These are phyloP conservation scores for Psilanteris sp. DNA, from an alignment of 1,140 invertebrate species.

Conservation along the genomic window DNA sequence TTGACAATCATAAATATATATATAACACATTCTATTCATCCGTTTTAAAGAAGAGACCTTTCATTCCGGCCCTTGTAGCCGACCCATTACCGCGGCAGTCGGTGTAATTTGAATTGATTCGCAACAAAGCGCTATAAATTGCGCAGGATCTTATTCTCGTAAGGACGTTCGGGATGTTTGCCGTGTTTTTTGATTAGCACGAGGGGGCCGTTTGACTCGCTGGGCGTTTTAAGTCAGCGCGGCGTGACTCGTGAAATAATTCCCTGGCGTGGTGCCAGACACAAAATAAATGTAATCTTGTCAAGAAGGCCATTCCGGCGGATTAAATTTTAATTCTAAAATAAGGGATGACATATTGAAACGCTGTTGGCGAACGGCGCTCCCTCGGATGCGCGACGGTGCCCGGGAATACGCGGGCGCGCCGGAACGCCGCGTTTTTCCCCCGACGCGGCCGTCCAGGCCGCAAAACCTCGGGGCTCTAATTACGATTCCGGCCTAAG, in stretches of 20 bases:
- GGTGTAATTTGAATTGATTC: too few relatives aligned
- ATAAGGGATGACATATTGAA: slow-evolving; percentile 78
- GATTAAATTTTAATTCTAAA: slow-evolving; percentile 80
- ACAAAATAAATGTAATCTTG: slow-evolving; percentile 74
- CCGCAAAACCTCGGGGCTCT: slow-evolving; percentile 72
- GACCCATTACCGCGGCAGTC: too few relatives aligned
- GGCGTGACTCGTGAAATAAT: slow-evolving; percentile 46
- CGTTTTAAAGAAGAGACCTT: too few relatives aligned
- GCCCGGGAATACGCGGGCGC: slow-evolving; percentile 34
- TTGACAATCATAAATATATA: too few relatives aligned
- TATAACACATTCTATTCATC: too few relatives aligned
- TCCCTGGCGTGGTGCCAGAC: slow-evolving; percentile 67
- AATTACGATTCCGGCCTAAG: slow-evolving; percentile 74
- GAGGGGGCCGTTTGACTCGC: slow-evolving; percentile 31
- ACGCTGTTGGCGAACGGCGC: slow-evolving; percentile 69
- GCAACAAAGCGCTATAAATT: too few relatives aligned
- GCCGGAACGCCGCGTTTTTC: slow-evolving; percentile 37
- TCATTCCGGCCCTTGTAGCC: too few relatives aligned
- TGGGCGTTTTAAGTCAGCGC: slow-evolving; percentile 33
- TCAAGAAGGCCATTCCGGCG: slow-evolving; percentile 51
- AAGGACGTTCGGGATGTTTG: slow-evolving; percentile 13
- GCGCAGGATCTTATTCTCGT: too few relatives aligned
- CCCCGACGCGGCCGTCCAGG: slow-evolving; percentile 30
- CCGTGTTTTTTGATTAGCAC: slow-evolving; percentile 42
- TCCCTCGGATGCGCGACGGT: slow-evolving; percentile 40